Conservation (phyloP, 2,113 vertebrate genomes). For the Heterotis niloticus region DNA sequence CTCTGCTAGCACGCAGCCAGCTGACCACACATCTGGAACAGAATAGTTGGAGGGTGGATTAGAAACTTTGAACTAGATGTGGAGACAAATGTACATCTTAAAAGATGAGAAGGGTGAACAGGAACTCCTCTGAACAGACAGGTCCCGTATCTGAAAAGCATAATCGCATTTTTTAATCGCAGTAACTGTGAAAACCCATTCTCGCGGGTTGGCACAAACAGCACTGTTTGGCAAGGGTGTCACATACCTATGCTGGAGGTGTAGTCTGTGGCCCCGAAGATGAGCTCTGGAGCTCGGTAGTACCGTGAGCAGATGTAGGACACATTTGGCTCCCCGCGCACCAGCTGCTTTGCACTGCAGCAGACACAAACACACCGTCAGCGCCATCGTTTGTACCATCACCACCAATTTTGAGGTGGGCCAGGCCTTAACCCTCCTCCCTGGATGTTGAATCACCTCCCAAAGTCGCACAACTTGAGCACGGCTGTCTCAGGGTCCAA, state of each 20-base stretch:
- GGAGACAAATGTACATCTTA: too few relatives aligned
- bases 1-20: conserved; percentile 94
- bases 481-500: conserved; percentile 98
- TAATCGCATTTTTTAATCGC: too few relatives aligned
- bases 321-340: conserved; percentile 96
- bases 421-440: background rate
- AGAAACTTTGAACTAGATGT: too few relatives aligned
- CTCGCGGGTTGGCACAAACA: background rate
- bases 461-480: conserved; percentile 97
- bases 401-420: conserved; percentile 6
- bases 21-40: conserved; percentile 92
- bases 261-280: conserved; percentile 99
- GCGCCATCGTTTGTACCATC: background rate
- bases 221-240: background rate
- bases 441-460: conserved; percentile 74
- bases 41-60: conserved; percentile 24
- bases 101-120: too few relatives aligned
- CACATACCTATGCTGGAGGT: conserved; percentile 94
- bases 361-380: conserved; percentile 25
- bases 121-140: too few relatives aligned
- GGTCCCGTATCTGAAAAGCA: too few relatives aligned
- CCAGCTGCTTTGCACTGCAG: conserved; percentile 93
- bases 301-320: conserved; percentile 99
- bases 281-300: conserved; percentile 98
- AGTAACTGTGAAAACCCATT: too few relatives aligned